These are phyloP conservation scores for Hesperophylax magnus DNA, from an alignment of 1,140 invertebrate genomes.

Conservation along the genomic window DNA sequence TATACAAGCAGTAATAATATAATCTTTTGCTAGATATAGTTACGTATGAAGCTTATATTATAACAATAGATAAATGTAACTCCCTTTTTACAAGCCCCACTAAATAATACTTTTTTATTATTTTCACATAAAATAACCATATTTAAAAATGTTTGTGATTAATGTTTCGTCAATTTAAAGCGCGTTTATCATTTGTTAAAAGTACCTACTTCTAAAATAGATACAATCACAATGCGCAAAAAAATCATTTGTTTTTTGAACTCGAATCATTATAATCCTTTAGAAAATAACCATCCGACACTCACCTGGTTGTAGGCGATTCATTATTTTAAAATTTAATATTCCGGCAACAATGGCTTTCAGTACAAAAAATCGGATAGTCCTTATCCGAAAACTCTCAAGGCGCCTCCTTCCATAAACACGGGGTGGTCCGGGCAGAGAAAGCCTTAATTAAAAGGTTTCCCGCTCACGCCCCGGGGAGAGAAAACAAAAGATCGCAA, in stretches of 20 bases:
- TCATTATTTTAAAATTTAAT: slow-evolving; percentile 52
- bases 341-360: slow-evolving; percentile 39
- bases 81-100: too few species aligned
- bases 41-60: too few species aligned
- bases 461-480: slow-evolving; percentile 17
- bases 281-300: slow-evolving; percentile 9
- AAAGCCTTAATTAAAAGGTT: slow-evolving; percentile 57
- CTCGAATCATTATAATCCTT: neutral
- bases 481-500: slow-evolving; percentile 58
- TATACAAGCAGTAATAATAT: too few species aligned
- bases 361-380: slow-evolving; percentile 43
- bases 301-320: slow-evolving; percentile 26
- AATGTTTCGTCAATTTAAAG: too few species aligned
- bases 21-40: too few species aligned
- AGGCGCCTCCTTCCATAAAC: slow-evolving; percentile 22
- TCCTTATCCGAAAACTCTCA: slow-evolving; percentile 55
- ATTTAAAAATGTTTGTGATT: too few species aligned
- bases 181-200: too few species aligned
- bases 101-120: too few species aligned
- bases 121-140: too few species aligned
- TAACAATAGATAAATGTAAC: too few species aligned
- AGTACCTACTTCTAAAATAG: neutral
- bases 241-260: neutral
- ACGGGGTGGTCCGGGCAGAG: slow-evolving; percentile 3
- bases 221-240: neutral